Evolutionary conservation across 2,797 vertebrate species (phyloP).

Genomic region (Diplodus sargus): DNA sequence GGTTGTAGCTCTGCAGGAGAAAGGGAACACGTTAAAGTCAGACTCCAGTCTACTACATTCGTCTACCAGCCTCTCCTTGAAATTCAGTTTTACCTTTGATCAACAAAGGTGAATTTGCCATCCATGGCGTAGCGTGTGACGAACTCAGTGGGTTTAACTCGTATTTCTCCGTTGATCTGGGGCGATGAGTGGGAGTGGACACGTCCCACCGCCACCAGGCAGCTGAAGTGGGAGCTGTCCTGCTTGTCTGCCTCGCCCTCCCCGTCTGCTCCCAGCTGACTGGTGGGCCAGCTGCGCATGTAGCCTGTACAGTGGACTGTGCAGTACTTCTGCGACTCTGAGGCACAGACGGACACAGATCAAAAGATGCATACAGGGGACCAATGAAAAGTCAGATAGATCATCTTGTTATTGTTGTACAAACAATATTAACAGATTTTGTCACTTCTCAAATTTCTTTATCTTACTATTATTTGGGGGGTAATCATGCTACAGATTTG

Average conservation of each 20-base stretch:
- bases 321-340: constrained; percentile 93
- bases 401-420: too few relatives aligned
- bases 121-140: constrained; percentile 94
- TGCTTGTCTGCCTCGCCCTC: constrained; percentile 87
- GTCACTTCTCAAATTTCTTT: too few relatives aligned
- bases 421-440: too few relatives aligned
- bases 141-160: constrained; percentile 93
- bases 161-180: constrained; percentile 87
- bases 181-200: constrained; percentile 86
- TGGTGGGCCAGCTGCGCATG: constrained; percentile 92
- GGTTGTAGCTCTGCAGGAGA: constrained; percentile 88
- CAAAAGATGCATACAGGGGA: not conserved
- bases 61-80: not conserved
- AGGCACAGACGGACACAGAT: constrained; percentile 25
- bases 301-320: constrained; percentile 96
- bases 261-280: constrained; percentile 86
- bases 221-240: constrained; percentile 89
- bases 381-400: too few relatives aligned
- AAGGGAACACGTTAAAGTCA: not conserved
- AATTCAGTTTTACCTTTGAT: constrained; percentile 89
- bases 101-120: constrained; percentile 96
- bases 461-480: too few relatives aligned
- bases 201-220: constrained; percentile 93
- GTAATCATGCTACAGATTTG: too few relatives aligned
- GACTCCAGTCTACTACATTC: not conserved